A percentile compares a stretch with the other conserved stretches of the same genome.
These are phyloP conservation scores for Myrmecophaga tridactyla DNA, from an alignment of 2,113 vertebrate species.

Conservation along the genomic window DNA sequence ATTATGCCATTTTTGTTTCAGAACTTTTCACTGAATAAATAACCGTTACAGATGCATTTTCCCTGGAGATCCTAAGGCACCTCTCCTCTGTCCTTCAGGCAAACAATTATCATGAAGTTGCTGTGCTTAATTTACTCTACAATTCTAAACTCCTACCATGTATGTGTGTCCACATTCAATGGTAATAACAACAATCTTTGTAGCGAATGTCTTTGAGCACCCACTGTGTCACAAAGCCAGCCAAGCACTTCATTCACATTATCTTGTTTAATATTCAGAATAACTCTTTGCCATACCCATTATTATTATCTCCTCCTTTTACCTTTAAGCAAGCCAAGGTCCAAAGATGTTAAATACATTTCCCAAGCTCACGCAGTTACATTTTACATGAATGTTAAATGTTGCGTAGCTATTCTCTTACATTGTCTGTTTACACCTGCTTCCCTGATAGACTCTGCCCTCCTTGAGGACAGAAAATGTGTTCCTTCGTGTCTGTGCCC, in stretches of 20 bases:
- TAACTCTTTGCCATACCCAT: not conserved
- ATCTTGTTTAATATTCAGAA: not conserved
- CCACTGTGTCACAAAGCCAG: not conserved
- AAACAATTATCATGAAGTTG: not conserved
- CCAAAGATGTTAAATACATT: not conserved
- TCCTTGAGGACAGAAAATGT: not conserved
- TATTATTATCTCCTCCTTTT: not conserved
- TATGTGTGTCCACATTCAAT: not conserved
- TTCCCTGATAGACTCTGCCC: too few relatives aligned
- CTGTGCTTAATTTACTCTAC: not conserved
- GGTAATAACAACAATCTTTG: not conserved
- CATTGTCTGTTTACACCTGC: not conserved
- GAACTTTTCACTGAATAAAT: not conserved
- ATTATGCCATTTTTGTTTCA: not conserved
- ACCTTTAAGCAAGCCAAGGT: not conserved
- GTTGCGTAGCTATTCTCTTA: not conserved
- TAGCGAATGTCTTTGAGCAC: not conserved
- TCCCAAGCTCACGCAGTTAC: not conserved
- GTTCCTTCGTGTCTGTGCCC: not conserved
- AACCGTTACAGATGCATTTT: too few relatives aligned
- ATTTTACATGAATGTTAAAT: not conserved
- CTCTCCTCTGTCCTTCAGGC: not conserved
- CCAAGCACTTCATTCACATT: too few relatives aligned
- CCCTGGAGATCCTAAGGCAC: too few relatives aligned
- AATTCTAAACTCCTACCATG: not conserved